Conservation (phyloP, 2,797 vertebrate species). For the Dendrocincla tyrannina region DNA sequence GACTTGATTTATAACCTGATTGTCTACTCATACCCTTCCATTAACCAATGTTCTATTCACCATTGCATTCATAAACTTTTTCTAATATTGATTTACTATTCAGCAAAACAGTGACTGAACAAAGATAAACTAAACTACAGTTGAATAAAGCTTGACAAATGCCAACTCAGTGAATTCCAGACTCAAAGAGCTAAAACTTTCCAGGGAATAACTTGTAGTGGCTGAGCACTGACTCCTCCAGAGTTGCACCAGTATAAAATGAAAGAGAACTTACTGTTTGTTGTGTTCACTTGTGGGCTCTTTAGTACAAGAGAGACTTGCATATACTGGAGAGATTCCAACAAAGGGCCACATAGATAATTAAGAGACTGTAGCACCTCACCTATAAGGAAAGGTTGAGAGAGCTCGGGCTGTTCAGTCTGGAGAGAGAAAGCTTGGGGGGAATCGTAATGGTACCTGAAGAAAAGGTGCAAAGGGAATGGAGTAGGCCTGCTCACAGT, state of each 20-base stretch:
- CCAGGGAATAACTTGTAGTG: not conserved
- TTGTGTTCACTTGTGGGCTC: not conserved
- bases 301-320: not conserved
- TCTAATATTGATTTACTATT: not conserved
- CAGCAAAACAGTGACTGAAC: not conserved
- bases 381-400: not conserved
- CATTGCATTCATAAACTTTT: not conserved
- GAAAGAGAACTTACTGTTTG: not conserved
- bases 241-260: not conserved
- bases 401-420: not conserved
- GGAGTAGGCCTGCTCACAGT: not conserved
- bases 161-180: not conserved
- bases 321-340: not conserved
- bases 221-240: not conserved
- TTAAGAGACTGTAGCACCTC: not conserved
- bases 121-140: not conserved
- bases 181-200: not conserved
- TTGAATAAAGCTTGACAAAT: not conserved
- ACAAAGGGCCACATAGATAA: not conserved
- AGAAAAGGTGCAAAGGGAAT: not conserved
- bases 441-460: not conserved
- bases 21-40: not conserved
- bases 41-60: not conserved
- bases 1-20: conserved; percentile 29
- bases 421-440: not conserved